Percentiles rank a stretch among this genome's conserved stretches.
These are phyloP conservation scores for Smittia aterrima DNA, from an alignment of 2,888 invertebrate species.

Conservation along the genomic window DNA sequence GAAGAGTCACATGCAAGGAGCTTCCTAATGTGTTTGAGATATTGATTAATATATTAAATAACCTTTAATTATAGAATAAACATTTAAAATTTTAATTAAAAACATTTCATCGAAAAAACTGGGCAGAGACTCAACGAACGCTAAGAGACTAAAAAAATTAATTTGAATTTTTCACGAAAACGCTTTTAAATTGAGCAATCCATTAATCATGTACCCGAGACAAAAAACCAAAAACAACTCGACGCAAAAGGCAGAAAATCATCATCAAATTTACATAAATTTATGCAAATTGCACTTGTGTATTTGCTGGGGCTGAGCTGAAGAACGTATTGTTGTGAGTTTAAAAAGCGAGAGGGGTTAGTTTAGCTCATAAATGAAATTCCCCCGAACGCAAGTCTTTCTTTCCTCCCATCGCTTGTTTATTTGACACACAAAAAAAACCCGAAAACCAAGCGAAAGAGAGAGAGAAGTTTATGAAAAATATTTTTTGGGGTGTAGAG, in stretches of 20 bases:
- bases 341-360: constrained; percentile 31
- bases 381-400: neutral
- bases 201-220: constrained; percentile 35
- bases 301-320: constrained; percentile 30
- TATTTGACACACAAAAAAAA: constrained; percentile 35
- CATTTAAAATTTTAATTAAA: constrained; percentile 26
- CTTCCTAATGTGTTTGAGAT: constrained; percentile 1
- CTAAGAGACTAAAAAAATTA: neutral
- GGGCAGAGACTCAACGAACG: no score
- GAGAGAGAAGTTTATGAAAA: neutral
- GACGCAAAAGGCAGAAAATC: constrained; percentile 18
- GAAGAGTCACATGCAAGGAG: neutral
- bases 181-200: constrained; percentile 28
- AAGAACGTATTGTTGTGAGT: neutral
- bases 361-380: constrained; percentile 31
- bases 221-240: neutral
- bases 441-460: neutral
- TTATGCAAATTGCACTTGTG: constrained; percentile 39
- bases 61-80: constrained; percentile 37
- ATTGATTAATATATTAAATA: constrained; percentile 3
- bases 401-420: neutral
- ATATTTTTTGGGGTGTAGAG: constrained; percentile 28
- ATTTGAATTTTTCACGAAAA: constrained; percentile 3
- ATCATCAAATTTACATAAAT: constrained; percentile 34
- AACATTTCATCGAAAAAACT: neutral